A percentile compares a stretch with the other conserved stretches of the same genome.
Conservation (phyloP, 2,888 invertebrate species). For the Sphaeridia pumilis region DNA sequence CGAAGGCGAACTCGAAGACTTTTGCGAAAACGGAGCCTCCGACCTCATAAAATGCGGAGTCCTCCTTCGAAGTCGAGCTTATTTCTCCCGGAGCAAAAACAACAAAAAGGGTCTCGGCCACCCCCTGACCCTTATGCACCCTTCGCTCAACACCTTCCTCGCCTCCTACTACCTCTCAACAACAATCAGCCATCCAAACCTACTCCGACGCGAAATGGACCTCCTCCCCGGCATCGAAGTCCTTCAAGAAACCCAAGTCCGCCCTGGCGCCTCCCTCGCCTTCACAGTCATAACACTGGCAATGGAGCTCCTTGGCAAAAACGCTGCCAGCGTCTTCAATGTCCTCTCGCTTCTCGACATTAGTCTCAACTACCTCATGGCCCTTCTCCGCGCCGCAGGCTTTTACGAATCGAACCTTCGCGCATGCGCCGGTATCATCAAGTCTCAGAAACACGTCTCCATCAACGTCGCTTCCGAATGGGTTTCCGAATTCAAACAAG, state of each 20-base stretch:
- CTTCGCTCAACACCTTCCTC: slow-evolving; percentile 46
- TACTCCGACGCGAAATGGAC: slow-evolving; percentile 46
- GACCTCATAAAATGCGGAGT: slow-evolving; percentile 41
- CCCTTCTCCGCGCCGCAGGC: slow-evolving; percentile 46
- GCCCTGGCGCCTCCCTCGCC: slow-evolving; percentile 20
- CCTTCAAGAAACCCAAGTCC: slow-evolving; percentile 28
- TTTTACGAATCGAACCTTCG: slow-evolving; percentile 46
- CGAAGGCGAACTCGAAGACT: slow-evolving; percentile 25
- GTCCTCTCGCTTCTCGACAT: slow-evolving; percentile 44
- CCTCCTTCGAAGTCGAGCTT: slow-evolving; percentile 40
- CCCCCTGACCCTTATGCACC: slow-evolving; percentile 43
- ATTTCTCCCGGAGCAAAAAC: slow-evolving; percentile 25
- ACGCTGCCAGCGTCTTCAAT: slow-evolving; percentile 43
- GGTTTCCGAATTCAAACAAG: slow-evolving; percentile 35
- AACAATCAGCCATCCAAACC: slow-evolving; percentile 44
- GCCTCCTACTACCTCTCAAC: slow-evolving; percentile 48
- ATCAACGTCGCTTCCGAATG: slow-evolving; percentile 32
- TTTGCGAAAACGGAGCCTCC: slow-evolving; percentile 22
- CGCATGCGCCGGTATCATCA: slow-evolving; percentile 45
- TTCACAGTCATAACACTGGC: slow-evolving; percentile 44
- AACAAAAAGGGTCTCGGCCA: slow-evolving; percentile 11
- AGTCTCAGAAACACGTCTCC: slow-evolving; percentile 39
- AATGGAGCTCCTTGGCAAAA: slow-evolving; percentile 45
- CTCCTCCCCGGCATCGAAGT: slow-evolving; percentile 41
- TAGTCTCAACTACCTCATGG: slow-evolving; percentile 46